Base-by-base conservation (phyloP, 1,140 invertebrate genomes). In the Leptoteleia sp. region DNA sequence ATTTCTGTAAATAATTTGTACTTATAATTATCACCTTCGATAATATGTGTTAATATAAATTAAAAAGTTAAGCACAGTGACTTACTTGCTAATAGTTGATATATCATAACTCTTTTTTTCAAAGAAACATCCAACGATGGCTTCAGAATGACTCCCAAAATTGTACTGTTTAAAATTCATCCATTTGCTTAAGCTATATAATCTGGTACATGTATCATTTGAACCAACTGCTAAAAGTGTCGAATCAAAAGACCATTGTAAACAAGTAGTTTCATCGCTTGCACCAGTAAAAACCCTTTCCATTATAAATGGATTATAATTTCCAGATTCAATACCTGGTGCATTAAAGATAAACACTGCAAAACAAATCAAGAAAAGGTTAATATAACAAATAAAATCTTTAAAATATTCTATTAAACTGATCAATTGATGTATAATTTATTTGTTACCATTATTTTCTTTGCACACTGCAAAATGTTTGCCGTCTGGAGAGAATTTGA, bases 401-500 rank as follows among this genome's bases (percentile, higher is more conserved):
- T n/a, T n/a, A n/a, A n/a, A n/a, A n/a, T n/a, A n/a, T n/a, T n/a
- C n/a, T n/a, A n/a, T n/a, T n/a, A n/a, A n/a, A n/a, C n/a, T n/a
- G n/a, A n/a, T n/a, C n/a, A n/a, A n/a, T n/a, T n/a, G n/a, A n/a
- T n/a, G n/a, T n/a, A n/a, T n/a, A n/a, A n/a, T 16, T 40, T 8
- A 25, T 38, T 40, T 25, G 55, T 87, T 91, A 94, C 94, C 93
- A 88, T 92, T 94, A 85, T 94, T 94, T 84, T 94, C 93, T 88
- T 95, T 95, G 22, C 95, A 96, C 13, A 96, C 93, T 11, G 97
- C 97, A 92, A 99, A 96, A 83, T 95, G 93, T 90, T 93, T 95
- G 35, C 97, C 97, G 93, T 99, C 94, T 0, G 97, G 97, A 87
- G 97, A 98, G 89, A 99, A 99, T 82, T 93, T 93, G 0, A 99